Evolutionary conservation across 2,113 vertebrate species (phyloP).

Genomic region (Poecilia latipinna): DNA sequence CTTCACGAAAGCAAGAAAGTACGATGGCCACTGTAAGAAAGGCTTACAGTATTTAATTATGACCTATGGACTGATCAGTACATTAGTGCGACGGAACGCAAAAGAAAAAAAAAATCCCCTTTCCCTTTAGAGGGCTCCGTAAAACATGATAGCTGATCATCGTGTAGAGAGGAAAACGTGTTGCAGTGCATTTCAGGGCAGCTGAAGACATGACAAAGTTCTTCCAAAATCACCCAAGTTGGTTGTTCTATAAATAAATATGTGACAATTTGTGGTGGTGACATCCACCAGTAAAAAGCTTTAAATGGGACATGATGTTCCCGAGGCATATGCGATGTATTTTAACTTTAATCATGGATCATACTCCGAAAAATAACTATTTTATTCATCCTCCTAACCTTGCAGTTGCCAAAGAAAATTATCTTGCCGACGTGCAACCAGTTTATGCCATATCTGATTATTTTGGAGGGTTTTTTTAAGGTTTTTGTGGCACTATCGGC

Average conservation of each 20-base stretch:
- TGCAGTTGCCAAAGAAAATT: neutral
- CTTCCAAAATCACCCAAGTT: neutral
- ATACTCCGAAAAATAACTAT: too few species aligned
- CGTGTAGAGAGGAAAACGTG: conserved; percentile 4
- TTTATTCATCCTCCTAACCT: neutral
- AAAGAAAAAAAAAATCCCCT: too few species aligned
- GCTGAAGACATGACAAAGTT: neutral
- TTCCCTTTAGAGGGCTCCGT: too few species aligned
- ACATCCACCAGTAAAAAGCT: neutral
- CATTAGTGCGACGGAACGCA: too few species aligned
- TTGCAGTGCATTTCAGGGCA: neutral
- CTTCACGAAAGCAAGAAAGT: too few species aligned
- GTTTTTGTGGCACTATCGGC: too few species aligned
- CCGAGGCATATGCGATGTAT: neutral
- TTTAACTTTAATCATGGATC: neutral
- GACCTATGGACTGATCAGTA: too few species aligned
- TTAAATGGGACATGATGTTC: neutral
- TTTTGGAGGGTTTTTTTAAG: too few species aligned
- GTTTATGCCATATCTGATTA: neutral
- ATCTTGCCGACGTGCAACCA: neutral
- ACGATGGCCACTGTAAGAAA: too few species aligned
- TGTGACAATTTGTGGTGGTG: too few species aligned
- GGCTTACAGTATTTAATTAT: too few species aligned
- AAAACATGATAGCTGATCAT: neutral
- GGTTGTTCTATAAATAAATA: too few species aligned